Base-by-base conservation (phyloP, 1,140 invertebrate species). In the Brachionus asplanchnoidis region DNA sequence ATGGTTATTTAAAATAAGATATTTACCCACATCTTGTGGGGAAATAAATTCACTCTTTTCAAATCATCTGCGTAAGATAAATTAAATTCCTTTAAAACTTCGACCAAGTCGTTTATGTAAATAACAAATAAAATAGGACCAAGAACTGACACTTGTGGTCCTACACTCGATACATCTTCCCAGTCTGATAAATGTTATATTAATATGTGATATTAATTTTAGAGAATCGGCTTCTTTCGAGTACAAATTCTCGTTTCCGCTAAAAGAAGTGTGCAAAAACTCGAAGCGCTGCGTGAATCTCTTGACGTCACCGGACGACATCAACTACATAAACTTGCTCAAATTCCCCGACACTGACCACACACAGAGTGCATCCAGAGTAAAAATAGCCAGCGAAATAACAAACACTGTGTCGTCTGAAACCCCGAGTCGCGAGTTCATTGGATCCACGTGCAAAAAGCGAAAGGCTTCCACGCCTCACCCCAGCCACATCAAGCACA, bases 251-350 rank as follows among this genome's bases (percentile, higher is more conserved):
- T 46, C 73, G 26, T 23, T 77, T 50, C 73, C 73, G 6, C 26
- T 77, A 77, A 77, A 50, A 77, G 42, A 77, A 26, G 42, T 77
- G 17, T 77, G 73, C 26, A 77, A 77, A 77, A 50, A 77, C 4
- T 77, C 73, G 6, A 77, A 77, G 14, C 40, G 73, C 1, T 77
- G 73, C 17, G 53, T 77, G 20, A 77, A 46, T 26, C 20, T 77
- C 0, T n/a, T 77, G 8, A 50, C 14, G 28, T 0, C 44, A 12
- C 26, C 23, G 20, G 44, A 77, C 2, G 73, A 77, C 20, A 50
- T 17, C 3, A 20, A 77, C 12, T 77, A 77, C 20, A 46, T 77
- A 23, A 50, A 77, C 4, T 1, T 77, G 11, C 42, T 77, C 3
- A 77, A 50, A 46, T 50, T 77, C 6, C 12, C 42, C 0, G 42